Conservation (phyloP, 1,140 invertebrate genomes). For the Drosophila pseudoananassae region DNA sequence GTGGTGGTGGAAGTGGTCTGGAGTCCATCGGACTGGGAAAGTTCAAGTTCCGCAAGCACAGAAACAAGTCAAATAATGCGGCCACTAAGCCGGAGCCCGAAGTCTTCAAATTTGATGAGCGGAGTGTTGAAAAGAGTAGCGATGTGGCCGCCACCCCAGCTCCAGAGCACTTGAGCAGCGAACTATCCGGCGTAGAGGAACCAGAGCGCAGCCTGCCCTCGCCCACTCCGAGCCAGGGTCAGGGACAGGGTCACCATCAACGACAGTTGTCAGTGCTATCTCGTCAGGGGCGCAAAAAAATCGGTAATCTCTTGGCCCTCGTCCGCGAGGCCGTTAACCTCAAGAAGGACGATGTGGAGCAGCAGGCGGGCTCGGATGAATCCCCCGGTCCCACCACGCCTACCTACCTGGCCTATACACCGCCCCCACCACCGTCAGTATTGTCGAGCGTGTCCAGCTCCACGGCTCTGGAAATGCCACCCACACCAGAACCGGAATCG, state of each 20-base stretch:
- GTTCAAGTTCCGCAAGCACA: constrained; percentile 73
- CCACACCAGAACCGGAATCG: constrained; percentile 67
- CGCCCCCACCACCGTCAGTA: constrained; percentile 61
- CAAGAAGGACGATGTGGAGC: constrained; percentile 67
- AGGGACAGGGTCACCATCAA: constrained; percentile 56
- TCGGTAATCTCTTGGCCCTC: constrained; percentile 74
- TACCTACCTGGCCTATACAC: constrained; percentile 63
- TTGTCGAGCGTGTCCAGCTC: constrained; percentile 66
- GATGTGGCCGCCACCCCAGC: constrained; percentile 24
- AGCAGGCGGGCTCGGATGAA: constrained; percentile 55
- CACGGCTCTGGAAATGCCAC: constrained; percentile 72
- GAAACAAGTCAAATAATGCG: constrained; percentile 48
- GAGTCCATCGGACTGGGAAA: constrained; percentile 62
- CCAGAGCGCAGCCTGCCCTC: constrained; percentile 50
- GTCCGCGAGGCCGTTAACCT: constrained; percentile 76
- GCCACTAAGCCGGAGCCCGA: constrained; percentile 61
- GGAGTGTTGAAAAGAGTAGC: constrained; percentile 50
- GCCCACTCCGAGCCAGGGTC: constrained; percentile 63
- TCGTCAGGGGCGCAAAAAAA: constrained; percentile 78
- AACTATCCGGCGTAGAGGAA: constrained; percentile 18
- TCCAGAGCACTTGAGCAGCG: constrained; percentile 37
- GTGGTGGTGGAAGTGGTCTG: constrained; percentile 19
- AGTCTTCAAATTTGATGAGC: constrained; percentile 79
- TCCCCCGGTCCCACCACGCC: constrained; percentile 60
- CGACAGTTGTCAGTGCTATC: constrained; percentile 73